Evolutionary conservation across 2,888 invertebrate genomes (phyloP).

Genomic region (Uropetala carovei): DNA sequence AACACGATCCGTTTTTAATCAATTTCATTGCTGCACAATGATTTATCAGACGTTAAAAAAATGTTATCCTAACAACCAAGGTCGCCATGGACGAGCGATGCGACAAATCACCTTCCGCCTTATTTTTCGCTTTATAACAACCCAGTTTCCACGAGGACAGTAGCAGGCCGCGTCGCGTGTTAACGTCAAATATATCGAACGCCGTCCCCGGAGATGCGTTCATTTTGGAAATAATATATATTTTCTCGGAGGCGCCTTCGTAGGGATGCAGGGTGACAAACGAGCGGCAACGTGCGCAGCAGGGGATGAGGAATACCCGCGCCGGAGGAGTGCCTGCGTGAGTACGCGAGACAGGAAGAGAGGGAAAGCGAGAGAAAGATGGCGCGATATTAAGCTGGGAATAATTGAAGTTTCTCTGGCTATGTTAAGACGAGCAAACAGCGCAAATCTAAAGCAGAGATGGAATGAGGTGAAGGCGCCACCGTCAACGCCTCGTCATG

Average conservation of each 20-base stretch:
- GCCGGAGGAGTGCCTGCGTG: background rate
- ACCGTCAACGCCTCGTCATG: no score
- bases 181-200: background rate
- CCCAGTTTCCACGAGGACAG: background rate
- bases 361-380: no score
- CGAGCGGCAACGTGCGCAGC: background rate
- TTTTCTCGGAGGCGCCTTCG: background rate
- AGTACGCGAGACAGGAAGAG: no score
- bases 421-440: background rate
- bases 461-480: background rate
- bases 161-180: background rate
- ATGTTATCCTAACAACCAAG: no score
- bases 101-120: no score
- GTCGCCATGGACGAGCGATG: no score
- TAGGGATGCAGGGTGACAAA: background rate
- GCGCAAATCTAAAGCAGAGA: background rate
- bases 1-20: no score
- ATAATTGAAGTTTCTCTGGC: no score
- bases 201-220: background rate
- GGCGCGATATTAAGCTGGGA: no score
- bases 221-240: background rate
- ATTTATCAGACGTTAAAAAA: no score
- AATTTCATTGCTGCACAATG: no score
- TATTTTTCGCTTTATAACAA: no score
- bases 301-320: background rate